Evolutionary conservation across 2,113 vertebrate species (phyloP).

Genomic region (Aphyosemion australe): DNA sequence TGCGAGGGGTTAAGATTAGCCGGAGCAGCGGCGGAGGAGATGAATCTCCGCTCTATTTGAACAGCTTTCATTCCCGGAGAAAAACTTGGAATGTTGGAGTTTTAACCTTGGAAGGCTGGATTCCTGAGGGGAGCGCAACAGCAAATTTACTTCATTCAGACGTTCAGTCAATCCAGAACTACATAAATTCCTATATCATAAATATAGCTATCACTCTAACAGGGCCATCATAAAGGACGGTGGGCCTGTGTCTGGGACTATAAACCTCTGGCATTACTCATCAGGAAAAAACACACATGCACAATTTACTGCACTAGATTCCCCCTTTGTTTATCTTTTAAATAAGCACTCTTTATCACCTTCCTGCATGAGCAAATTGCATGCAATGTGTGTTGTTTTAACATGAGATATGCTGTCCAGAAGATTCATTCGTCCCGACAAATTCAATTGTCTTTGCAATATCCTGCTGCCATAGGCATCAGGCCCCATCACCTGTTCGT

Average conservation of each 20-base stretch:
- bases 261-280: conserved; percentile 76
- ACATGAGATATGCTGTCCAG: conserved; percentile 78
- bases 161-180: conserved; percentile 45
- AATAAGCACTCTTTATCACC: conserved; percentile 78
- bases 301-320: conserved; percentile 72
- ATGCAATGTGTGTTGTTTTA: conserved; percentile 74
- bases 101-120: conserved; percentile 62
- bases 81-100: conserved; percentile 58
- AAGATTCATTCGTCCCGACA: conserved; percentile 78
- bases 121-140: conserved; percentile 40
- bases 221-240: conserved; percentile 72
- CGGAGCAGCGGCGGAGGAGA: conserved; percentile 62
- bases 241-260: conserved; percentile 70
- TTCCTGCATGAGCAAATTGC: conserved; percentile 71
- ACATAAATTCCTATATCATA: conserved; percentile 78
- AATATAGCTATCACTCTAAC: conserved; percentile 75
- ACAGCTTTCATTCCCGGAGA: conserved; percentile 57
- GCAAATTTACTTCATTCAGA: conserved; percentile 60
- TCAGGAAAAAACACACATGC: conserved; percentile 71
- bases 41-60: conserved; percentile 65
- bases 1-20: conserved; percentile 75
- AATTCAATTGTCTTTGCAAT: conserved; percentile 82
- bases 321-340: conserved; percentile 78
- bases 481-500: conserved; percentile 79
- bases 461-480: conserved; percentile 77